Evolutionary conservation across 2,113 vertebrate species (phyloP).

Genomic region (Edolisoma coerulescens): DNA sequence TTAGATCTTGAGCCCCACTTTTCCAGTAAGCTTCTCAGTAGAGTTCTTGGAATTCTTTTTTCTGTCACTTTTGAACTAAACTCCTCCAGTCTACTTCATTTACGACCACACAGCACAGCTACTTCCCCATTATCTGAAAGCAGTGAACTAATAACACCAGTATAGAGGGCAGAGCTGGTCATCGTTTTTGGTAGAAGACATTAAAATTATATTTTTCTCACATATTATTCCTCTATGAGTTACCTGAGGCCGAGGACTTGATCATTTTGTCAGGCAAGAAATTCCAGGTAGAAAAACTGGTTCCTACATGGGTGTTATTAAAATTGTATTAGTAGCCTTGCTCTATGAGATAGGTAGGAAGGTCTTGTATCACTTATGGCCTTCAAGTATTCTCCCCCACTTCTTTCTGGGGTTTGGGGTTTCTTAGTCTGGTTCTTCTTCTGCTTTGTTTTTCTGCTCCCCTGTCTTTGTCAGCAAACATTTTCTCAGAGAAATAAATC

Average conservation of each 20-base stretch:
- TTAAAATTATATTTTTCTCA: constrained; percentile 9
- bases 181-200: constrained; percentile 9
- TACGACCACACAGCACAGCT: constrained; percentile 33
- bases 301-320: constrained; percentile 5
- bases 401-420: not conserved
- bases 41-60: constrained; percentile 17
- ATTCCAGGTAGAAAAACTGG: not conserved
- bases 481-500: not conserved
- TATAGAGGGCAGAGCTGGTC: constrained; percentile 28
- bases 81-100: constrained; percentile 37
- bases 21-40: constrained; percentile 44
- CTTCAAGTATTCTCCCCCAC: not conserved
- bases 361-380: not conserved
- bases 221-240: not conserved
- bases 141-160: constrained; percentile 6
- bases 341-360: constrained; percentile 15
- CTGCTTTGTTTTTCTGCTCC: not conserved
- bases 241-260: constrained; percentile 2
- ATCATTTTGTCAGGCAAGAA: constrained; percentile 1
- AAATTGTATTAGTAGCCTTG: constrained; percentile 7
- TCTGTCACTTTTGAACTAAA: constrained; percentile 38
- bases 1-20: constrained; percentile 32
- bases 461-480: not conserved
- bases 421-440: not conserved
- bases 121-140: constrained; percentile 52